Base-by-base conservation (phyloP, 2,888 invertebrate species). In the Drosophila atroscutellata region DNA sequence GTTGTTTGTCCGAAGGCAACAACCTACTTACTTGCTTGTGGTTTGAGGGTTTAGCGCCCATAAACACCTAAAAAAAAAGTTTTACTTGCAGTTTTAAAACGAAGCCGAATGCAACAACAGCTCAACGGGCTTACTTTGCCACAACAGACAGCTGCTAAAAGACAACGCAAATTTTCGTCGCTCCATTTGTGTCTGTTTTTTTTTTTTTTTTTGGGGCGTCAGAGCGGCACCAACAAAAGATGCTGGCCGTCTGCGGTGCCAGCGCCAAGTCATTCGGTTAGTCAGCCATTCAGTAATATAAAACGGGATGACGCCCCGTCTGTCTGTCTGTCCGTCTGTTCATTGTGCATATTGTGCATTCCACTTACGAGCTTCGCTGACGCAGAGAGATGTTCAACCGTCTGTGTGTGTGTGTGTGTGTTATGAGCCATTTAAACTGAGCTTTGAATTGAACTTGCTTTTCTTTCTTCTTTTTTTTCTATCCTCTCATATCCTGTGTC, bases 11-110 rank as follows among this genome's bases (percentile, higher is more conserved):
- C 73, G 72, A 49, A 64, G 79, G 61, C 58, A 75, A 56, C 68
- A 83, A 86, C 81, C 83, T 83, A 89, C 79, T 84, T 80, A 89
- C 72, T 58, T 55, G 45, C 32, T 37, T n/a, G n/a, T 8, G 32
- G 34, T 42, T 34, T 11, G 15, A n/a, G 26, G 45, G 20, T 8
- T 34, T 24, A 5, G 51, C 42, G 71, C 60, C 59, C 74, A 80
- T 85, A 81, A 85, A 80, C 78, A 82, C 80, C 79, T 85, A 86
- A 77, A 86, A 85, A 84, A 80, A 89, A 85, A 85, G 87, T 82
- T 75, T 80, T 83, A 81, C 86, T 85, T 71, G 78, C 88, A 77
- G 85, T 89, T 86, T 84, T 67, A 84, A 79, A 84, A 72, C 68
- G 73, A 64, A 66, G 70, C 45, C 73, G 75, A 72, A 68, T 66